These are phyloP conservation scores for Sciurus niger DNA, from an alignment of 2,113 vertebrate species.

Conservation along the genomic window DNA sequence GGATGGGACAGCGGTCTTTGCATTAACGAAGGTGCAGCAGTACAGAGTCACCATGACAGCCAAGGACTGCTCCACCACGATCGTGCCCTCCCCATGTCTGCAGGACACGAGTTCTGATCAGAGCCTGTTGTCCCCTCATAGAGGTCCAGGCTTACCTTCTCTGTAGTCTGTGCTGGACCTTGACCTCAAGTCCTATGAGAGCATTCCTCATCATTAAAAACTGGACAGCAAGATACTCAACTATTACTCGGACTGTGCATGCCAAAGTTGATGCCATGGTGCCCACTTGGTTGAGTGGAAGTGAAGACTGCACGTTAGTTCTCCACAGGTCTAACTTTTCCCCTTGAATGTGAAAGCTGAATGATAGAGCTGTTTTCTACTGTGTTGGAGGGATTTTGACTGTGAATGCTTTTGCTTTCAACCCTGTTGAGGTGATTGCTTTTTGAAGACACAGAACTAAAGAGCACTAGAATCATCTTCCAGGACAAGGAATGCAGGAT, in stretches of 20 bases:
- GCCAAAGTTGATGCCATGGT: slow-evolving; percentile 88
- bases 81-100: slow-evolving; percentile 92
- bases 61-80: slow-evolving; percentile 99
- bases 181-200: slow-evolving; percentile 97
- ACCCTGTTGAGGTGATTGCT: slow-evolving; percentile 80
- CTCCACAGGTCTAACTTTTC: slow-evolving; percentile 93
- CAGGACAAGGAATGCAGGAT: slow-evolving; percentile 1
- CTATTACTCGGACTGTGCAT: slow-evolving; percentile 92
- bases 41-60: slow-evolving; percentile 98
- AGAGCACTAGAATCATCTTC: slow-evolving; percentile 72
- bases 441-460: slow-evolving; percentile 78
- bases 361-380: slow-evolving; percentile 81
- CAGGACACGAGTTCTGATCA: slow-evolving; percentile 92
- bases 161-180: slow-evolving; percentile 96
- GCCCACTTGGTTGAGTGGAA: slow-evolving; percentile 89
- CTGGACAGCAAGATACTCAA: slow-evolving; percentile 96
- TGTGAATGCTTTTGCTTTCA: slow-evolving; percentile 87
- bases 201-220: slow-evolving; percentile 94
- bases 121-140: slow-evolving; percentile 89
- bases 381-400: slow-evolving; percentile 85
- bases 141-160: slow-evolving; percentile 92
- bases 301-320: slow-evolving; percentile 95
- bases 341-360: slow-evolving; percentile 81
- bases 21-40: slow-evolving; percentile 96
- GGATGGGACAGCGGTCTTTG: slow-evolving; percentile 94